Evolutionary conservation across 2,888 invertebrate genomes (phyloP), one percentile per base, ranked within the genome.

Genomic region (Exephanes ischioxanthus): DNA sequence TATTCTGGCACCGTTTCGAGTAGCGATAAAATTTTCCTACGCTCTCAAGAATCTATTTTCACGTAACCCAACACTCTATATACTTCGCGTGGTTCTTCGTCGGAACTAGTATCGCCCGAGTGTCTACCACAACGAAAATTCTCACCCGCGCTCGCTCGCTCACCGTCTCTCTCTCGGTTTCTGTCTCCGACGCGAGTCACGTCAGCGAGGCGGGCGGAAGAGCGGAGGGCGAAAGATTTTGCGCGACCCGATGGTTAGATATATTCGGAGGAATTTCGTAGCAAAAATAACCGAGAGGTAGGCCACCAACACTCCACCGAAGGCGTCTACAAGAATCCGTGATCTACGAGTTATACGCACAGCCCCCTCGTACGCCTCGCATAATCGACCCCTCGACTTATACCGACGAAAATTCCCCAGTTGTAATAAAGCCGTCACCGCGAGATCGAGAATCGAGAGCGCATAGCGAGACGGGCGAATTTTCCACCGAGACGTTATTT

Each of bases 221-320:
- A 78, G 87, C 85, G 84, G 87, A 87, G 87, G 87, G 67, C 81
- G 89, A 84, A 88, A 91, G 90, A 92, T 92, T 92, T 92, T 91
- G 92, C 92, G 91, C 90, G 90, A 63, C 76, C 66, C 88, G 90
- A 91, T 90, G 90, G 26, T 80, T 72, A 73, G 91, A 91, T 93
- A 93, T 92, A 93, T 92, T 91, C 90, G 91, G 91, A 91, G 93
- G 93, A 93, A 93, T 93, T 93, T 93, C 87, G 90, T 90, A 91
- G 89, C 91, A 90, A 93, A 93, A 93, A 94, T 93, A 93, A 92
- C 93, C 89, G 80, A 63, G 87, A 89, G 89, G 89, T 89, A 87
- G 90, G 90, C 89, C 90, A 88, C 88, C 53, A 75, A 70, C 82
- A 79, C 79, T 55, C 68, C 66, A 68, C 55, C 89, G 84, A 86